phyloP scores from a whole-genome alignment of 1,140 invertebrate species.

The Parasteatoda tepidariorum region DNA sequence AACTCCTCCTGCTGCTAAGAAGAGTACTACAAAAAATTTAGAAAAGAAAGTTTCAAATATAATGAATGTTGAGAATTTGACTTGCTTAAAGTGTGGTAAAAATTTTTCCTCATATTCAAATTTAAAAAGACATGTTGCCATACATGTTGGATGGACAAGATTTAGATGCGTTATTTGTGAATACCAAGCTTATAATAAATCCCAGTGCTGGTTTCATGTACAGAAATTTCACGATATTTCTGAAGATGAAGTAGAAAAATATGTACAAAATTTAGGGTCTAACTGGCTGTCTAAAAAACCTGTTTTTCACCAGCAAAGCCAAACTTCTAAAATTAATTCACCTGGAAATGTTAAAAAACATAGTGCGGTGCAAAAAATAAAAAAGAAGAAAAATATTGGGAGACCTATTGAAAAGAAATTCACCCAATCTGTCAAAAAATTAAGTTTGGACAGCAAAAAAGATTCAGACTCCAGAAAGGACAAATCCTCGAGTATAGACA shows the following conservation, averaged over 20 bases:
- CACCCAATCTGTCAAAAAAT: not conserved
- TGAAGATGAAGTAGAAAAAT: constrained; percentile 33
- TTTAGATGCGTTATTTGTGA: constrained; percentile 69
- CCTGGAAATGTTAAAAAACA: not conserved
- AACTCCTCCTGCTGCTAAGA: constrained; percentile 2
- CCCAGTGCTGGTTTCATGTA: constrained; percentile 67
- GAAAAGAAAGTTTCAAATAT: constrained; percentile 63
- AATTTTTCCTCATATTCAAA: constrained; percentile 67
- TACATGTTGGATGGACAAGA: constrained; percentile 69
- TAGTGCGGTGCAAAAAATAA: constrained; percentile 25
- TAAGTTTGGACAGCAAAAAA: constrained; percentile 14
- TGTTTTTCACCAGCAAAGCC: not conserved
- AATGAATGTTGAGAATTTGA: constrained; percentile 65
- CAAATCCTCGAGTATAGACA: not conserved
- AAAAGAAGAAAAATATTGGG: not conserved
- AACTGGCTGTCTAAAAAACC: not conserved
- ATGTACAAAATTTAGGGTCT: constrained; percentile 13
- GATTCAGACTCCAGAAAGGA: constrained; percentile 1
- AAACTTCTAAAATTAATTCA: not conserved
- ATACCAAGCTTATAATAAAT: constrained; percentile 68
- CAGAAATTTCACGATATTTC: constrained; percentile 63
- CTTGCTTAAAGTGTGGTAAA: constrained; percentile 68
- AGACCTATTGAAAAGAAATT: not conserved
- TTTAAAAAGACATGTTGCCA: constrained; percentile 68
- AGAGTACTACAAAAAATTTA: constrained; percentile 16